phyloP scores from a whole-genome alignment of 2,797 vertebrate species.

The Onychomys leucogaster region DNA sequence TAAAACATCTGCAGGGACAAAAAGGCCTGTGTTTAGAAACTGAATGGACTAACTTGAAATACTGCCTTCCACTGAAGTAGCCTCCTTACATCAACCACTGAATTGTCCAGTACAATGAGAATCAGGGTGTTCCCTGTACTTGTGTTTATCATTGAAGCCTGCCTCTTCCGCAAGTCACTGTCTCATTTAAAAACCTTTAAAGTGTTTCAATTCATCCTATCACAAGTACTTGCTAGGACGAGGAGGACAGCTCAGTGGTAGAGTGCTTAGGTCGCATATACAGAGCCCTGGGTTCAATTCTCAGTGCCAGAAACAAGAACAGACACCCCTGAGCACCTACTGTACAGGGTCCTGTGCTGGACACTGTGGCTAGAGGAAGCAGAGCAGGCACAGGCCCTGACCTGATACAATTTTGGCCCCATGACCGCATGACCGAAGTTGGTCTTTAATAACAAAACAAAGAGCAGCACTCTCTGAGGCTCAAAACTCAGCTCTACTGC shows the following conservation, averaged over 20 bases:
- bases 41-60: neutral
- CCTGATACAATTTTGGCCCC: neutral
- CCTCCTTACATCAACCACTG: neutral
- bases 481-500: neutral
- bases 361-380: neutral
- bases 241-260: neutral
- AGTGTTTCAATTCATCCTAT: conserved; percentile 17
- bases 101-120: neutral
- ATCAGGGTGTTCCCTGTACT: neutral
- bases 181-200: neutral
- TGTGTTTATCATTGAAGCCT: neutral
- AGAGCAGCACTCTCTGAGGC: neutral
- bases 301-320: neutral
- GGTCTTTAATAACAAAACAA: neutral
- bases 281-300: neutral
- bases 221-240: neutral
- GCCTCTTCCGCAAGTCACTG: neutral
- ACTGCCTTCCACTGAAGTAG: neutral
- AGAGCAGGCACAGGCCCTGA: neutral
- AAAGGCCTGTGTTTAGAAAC: neutral
- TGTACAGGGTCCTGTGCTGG: neutral
- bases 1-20: conserved; percentile 1
- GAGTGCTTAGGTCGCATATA: neutral
- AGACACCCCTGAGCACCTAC: neutral
- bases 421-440: neutral